These are phyloP conservation scores for Phrynosoma platyrhinos DNA, from an alignment of 2,113 vertebrate genomes.

Conservation along the genomic window DNA sequence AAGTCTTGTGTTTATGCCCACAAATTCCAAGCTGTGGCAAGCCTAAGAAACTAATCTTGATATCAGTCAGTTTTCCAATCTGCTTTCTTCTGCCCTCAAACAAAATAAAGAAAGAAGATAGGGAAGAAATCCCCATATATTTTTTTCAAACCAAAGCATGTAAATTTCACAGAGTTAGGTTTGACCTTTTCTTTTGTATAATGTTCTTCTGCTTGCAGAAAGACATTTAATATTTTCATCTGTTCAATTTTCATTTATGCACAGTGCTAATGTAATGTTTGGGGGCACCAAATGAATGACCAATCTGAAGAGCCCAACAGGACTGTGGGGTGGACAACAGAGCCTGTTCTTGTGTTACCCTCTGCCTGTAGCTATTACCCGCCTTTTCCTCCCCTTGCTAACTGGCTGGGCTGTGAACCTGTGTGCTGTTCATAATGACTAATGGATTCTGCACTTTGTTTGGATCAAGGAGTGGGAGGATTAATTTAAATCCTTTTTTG, in stretches of 20 bases:
- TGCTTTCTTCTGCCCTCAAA: neutral
- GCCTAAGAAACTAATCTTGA: neutral
- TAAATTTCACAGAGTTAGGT: neutral
- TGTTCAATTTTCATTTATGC: neutral
- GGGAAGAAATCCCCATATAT: neutral
- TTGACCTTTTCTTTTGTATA: neutral
- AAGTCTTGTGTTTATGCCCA: neutral
- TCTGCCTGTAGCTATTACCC: neutral
- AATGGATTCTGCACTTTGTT: constrained; percentile 11
- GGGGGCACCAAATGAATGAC: neutral
- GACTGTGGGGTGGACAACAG: neutral
- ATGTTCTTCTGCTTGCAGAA: neutral
- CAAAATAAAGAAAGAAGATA: neutral
- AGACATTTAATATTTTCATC: too few relatives aligned
- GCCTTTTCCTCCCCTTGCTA: neutral
- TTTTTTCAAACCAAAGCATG: neutral
- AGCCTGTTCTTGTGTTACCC: neutral
- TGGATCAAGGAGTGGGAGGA: constrained; percentile 1
- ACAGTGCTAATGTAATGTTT: too few relatives aligned
- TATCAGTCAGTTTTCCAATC: neutral
- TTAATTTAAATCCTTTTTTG: constrained; percentile 31
- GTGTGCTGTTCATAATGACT: constrained; percentile 10
- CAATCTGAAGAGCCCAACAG: neutral
- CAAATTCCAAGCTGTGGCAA: neutral
- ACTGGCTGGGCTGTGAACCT: constrained; percentile 13